Conservation (phyloP, 2,797 vertebrate species). For the Telmatherina bonti region DNA sequence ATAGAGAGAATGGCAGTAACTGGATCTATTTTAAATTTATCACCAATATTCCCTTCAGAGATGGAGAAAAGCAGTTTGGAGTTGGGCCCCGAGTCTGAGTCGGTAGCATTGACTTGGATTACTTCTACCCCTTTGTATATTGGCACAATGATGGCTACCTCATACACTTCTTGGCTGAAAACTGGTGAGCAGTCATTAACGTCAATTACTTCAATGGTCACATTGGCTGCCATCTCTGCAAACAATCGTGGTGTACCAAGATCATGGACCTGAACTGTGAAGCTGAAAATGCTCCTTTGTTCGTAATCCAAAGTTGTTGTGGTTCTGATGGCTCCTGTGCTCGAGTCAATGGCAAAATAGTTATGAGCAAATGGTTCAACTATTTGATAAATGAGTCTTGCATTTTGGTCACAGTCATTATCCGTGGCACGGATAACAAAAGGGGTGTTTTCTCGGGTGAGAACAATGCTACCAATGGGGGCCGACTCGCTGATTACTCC, state of each 20-base stretch:
- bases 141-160: conserved; percentile 89
- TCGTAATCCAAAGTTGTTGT: conserved; percentile 92
- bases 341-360: conserved; percentile 96
- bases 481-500: conserved; percentile 95
- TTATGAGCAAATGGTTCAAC: conserved; percentile 92
- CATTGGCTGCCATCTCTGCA: conserved; percentile 92
- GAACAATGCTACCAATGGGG: conserved; percentile 89
- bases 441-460: conserved; percentile 89
- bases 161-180: conserved; percentile 89
- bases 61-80: conserved; percentile 93
- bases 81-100: conserved; percentile 91
- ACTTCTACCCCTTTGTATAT: conserved; percentile 94
- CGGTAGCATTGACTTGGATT: conserved; percentile 89
- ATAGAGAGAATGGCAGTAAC: conserved; percentile 88
- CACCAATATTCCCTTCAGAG: conserved; percentile 96
- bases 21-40: conserved; percentile 92
- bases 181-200: conserved; percentile 94
- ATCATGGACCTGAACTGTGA: conserved; percentile 97
- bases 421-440: conserved; percentile 94
- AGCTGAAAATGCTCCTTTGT: conserved; percentile 88
- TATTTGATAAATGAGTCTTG: conserved; percentile 95
- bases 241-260: conserved; percentile 90
- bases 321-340: conserved; percentile 93
- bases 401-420: conserved; percentile 90
- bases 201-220: conserved; percentile 93